phyloP scores from a whole-genome alignment of 2,888 invertebrate genomes.

The Encarsia formosa region DNA sequence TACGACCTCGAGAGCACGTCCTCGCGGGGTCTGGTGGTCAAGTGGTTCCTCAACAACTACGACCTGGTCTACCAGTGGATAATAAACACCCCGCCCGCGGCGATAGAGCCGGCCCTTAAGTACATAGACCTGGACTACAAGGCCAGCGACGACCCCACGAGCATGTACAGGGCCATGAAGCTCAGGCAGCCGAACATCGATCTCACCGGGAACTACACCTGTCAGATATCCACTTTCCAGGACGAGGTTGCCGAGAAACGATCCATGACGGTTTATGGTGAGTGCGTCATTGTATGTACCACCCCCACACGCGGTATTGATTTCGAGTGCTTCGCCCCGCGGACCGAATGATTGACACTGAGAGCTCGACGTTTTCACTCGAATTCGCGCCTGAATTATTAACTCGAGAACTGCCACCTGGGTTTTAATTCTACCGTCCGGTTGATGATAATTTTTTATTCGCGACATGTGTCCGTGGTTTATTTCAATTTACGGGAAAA shows the following conservation, averaged over 20 bases:
- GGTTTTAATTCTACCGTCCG: too few relatives aligned
- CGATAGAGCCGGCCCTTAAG: slow-evolving; percentile 44
- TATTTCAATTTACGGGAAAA: too few relatives aligned
- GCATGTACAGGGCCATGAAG: slow-evolving; percentile 56
- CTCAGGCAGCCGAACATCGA: slow-evolving; percentile 54
- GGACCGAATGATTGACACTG: too few relatives aligned
- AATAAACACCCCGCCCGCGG: slow-evolving; percentile 41
- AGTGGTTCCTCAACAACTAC: slow-evolving; percentile 48
- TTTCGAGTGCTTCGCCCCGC: neutral
- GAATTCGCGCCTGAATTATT: neutral
- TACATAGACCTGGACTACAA: slow-evolving; percentile 50
- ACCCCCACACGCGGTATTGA: neutral
- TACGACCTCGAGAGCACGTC: slow-evolving; percentile 49
- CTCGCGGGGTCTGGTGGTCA: slow-evolving; percentile 50
- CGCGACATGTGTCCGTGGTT: too few relatives aligned
- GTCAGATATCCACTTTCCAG: slow-evolving; percentile 54
- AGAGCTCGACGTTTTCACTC: too few relatives aligned
- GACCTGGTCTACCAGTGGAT: slow-evolving; percentile 55
- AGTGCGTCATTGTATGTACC: slow-evolving; percentile 45
- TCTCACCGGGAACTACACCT: slow-evolving; percentile 56
- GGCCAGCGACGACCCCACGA: slow-evolving; percentile 47
- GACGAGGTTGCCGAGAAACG: slow-evolving; percentile 52
- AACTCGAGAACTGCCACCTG: neutral
- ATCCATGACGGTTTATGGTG: slow-evolving; percentile 57
- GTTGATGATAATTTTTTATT: too few relatives aligned